Evolutionary conservation across 2,888 invertebrate genomes (phyloP).

Genomic region (Sisyra terminalis): DNA sequence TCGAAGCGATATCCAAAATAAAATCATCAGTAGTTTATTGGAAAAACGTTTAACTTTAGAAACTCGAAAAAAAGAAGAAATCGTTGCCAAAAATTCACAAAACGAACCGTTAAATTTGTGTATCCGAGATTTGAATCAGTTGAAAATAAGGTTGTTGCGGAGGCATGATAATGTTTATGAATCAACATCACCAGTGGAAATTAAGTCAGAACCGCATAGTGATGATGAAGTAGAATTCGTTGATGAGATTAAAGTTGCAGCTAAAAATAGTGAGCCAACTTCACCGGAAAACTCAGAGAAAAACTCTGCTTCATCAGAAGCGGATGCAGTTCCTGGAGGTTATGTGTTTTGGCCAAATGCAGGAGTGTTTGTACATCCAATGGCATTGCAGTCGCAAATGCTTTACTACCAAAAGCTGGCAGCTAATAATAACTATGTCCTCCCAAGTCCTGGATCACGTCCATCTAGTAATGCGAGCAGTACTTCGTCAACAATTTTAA

Average conservation of each 20-base stretch:
- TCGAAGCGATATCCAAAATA: constrained; percentile 48
- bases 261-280: constrained; percentile 15
- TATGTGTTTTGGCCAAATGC: constrained; percentile 56
- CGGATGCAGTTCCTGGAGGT: constrained; percentile 27
- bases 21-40: constrained; percentile 49
- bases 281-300: constrained; percentile 29
- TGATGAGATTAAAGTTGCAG: constrained; percentile 16
- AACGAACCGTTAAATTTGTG: constrained; percentile 74
- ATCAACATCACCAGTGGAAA: constrained; percentile 25
- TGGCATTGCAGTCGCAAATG: constrained; percentile 52
- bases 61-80: constrained; percentile 31
- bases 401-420: constrained; percentile 61
- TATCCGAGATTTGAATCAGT: constrained; percentile 53
- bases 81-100: constrained; percentile 26
- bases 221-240: constrained; percentile 31
- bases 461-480: constrained; percentile 21
- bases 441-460: constrained; percentile 18
- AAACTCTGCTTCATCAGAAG: constrained; percentile 26
- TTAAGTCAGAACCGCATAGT: constrained; percentile 39
- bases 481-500: constrained; percentile 17
- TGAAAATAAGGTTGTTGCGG: constrained; percentile 45
- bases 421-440: constrained; percentile 27
- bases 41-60: constrained; percentile 55
- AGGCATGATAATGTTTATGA: constrained; percentile 44
- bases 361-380: constrained; percentile 54